Percentiles rank a stretch among this genome's conserved stretches.
Evolutionary conservation across 2,113 vertebrate species (phyloP).

Genomic region (Dendrocopos noguchii): DNA sequence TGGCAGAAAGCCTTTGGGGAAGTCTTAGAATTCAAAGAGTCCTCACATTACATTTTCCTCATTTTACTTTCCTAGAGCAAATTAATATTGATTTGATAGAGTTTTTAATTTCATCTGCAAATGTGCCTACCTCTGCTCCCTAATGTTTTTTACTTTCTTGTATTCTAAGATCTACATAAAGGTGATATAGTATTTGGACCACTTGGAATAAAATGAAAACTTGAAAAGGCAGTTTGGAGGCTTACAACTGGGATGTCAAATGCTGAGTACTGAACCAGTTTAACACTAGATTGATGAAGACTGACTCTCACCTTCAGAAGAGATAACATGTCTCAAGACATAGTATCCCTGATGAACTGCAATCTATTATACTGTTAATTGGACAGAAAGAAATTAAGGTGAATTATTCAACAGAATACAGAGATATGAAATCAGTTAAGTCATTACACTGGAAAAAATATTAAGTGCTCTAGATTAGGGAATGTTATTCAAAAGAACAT

Average conservation of each 20-base stretch:
- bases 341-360: slow-evolving; percentile 2
- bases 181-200: neutral
- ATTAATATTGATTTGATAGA: neutral
- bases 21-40: neutral
- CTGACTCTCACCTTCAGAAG: slow-evolving; percentile 31
- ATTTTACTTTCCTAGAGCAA: neutral
- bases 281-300: slow-evolving; percentile 16
- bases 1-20: neutral
- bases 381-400: slow-evolving; percentile 27
- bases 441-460: neutral
- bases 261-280: neutral
- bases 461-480: neutral
- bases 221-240: neutral
- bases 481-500: neutral
- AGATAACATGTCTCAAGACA: neutral
- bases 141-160: neutral
- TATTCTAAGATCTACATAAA: neutral
- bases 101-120: neutral
- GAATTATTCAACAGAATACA: slow-evolving; percentile 38
- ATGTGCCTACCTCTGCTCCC: neutral
- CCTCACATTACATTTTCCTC: neutral
- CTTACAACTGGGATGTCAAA: neutral
- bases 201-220: neutral
- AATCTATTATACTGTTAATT: slow-evolving; percentile 39
- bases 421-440: slow-evolving; percentile 49